Conservation (phyloP, 2,888 invertebrate genomes). For the Melanchra persicariae region DNA sequence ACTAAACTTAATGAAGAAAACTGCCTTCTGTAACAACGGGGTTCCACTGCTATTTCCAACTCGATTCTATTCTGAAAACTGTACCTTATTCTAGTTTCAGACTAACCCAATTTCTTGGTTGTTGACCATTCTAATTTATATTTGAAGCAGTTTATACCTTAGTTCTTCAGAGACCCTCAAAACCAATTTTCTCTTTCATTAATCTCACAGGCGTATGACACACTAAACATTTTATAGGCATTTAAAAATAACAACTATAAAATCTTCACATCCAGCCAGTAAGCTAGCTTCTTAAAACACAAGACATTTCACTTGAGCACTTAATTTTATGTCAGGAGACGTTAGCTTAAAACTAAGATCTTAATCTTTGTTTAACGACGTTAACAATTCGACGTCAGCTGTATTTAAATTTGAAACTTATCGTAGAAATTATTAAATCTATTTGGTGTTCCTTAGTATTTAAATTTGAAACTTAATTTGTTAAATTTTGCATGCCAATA, state of each 20-base stretch:
- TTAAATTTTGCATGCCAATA: no score
- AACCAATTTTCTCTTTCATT: background rate
- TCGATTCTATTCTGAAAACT: slow-evolving; percentile 19
- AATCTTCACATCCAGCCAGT: slow-evolving; percentile 17
- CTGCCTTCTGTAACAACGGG: background rate
- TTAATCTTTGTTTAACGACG: slow-evolving; percentile 45
- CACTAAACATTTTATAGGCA: background rate
- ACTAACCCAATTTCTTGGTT: slow-evolving; percentile 17
- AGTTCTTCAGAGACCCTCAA: background rate
- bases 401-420: no score
- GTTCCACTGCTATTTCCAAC: slow-evolving; percentile 14
- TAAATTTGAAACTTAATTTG: no score
- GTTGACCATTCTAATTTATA: no score
- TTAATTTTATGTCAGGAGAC: slow-evolving; percentile 30
- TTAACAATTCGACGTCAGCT: no score
- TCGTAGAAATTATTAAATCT: no score
- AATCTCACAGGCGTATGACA: background rate
- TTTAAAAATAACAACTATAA: slow-evolving; percentile 23
- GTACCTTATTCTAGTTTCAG: slow-evolving; percentile 8
- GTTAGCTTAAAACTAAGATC: slow-evolving; percentile 23
- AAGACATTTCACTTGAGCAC: slow-evolving; percentile 24
- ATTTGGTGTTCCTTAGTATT: no score
- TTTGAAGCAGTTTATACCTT: no score
- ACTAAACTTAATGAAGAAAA: background rate
- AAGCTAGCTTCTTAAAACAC: slow-evolving; percentile 23